phyloP scores from a whole-genome alignment of 2,113 vertebrate species.

The Saccopteryx leptura region DNA sequence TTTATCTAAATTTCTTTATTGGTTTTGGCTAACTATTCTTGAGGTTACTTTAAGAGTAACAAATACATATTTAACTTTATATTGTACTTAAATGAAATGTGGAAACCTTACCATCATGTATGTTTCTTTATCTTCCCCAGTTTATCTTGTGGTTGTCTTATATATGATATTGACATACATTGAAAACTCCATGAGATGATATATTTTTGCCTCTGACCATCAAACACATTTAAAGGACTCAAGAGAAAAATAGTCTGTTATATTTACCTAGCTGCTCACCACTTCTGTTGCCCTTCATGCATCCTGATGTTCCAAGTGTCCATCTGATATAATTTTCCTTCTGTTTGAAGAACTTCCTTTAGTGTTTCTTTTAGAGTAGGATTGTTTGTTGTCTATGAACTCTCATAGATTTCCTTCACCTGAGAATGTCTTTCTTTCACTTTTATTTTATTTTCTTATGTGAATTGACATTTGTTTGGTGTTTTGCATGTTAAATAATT shows the following conservation, averaged over 20 bases:
- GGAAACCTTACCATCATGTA: not conserved
- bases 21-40: not conserved
- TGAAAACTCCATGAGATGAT: not conserved
- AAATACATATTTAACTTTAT: not conserved
- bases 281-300: not conserved
- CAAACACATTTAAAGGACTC: slow-evolving; percentile 1
- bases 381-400: not conserved
- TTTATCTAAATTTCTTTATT: not conserved
- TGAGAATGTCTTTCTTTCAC: not conserved
- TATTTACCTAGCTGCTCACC: not conserved
- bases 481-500: not conserved
- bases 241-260: not conserved
- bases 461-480: not conserved
- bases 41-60: not conserved
- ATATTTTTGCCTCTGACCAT: slow-evolving; percentile 1
- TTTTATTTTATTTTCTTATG: not conserved
- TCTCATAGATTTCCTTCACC: not conserved
- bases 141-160: not conserved
- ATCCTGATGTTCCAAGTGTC: not conserved
- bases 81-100: not conserved
- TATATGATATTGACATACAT: not conserved
- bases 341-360: not conserved
- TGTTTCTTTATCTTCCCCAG: not conserved
- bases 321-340: not conserved
- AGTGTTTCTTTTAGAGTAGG: not conserved